Evolutionary conservation across 2,888 invertebrate genomes (phyloP).

Genomic region (Kuschelorhynchus macadamiae): DNA sequence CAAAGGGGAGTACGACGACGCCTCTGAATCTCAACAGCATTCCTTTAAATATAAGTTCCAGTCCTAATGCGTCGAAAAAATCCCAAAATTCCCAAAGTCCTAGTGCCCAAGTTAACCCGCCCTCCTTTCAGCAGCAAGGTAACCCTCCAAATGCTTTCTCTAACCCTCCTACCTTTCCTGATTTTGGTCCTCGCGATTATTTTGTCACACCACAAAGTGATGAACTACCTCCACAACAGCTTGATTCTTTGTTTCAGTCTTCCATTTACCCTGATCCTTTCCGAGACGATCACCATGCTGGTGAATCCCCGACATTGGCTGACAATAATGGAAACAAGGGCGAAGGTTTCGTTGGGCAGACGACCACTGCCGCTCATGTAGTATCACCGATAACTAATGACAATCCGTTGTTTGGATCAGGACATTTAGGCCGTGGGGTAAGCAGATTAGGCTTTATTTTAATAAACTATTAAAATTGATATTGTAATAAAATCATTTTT

Average conservation of each 20-base stretch:
- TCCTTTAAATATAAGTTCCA: constrained; percentile 71
- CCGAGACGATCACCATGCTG: constrained; percentile 70
- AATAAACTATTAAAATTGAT: too few species aligned
- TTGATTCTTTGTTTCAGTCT: constrained; percentile 77
- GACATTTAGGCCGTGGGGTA: constrained; percentile 34
- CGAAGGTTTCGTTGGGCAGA: constrained; percentile 20
- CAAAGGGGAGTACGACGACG: constrained; percentile 75
- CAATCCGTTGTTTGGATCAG: constrained; percentile 59
- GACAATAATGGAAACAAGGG: constrained; percentile 56
- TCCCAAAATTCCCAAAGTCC: constrained; percentile 67
- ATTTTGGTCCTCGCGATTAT: constrained; percentile 51
- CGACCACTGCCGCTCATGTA: constrained; percentile 38
- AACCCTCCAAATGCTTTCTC: constrained; percentile 56
- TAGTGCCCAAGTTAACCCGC: constrained; percentile 48
- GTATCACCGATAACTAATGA: constrained; percentile 61
- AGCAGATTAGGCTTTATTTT: too few species aligned
- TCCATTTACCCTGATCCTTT: constrained; percentile 81
- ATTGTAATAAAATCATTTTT: too few species aligned
- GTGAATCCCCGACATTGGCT: constrained; percentile 2
- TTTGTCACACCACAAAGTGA: constrained; percentile 50
- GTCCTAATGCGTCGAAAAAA: constrained; percentile 69
- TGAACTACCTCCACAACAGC: constrained; percentile 62
- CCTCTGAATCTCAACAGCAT: constrained; percentile 68
- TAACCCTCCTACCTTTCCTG: constrained; percentile 60
- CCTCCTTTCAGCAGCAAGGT: constrained; percentile 25